Evolutionary conservation across 2,888 invertebrate species (phyloP).

Genomic region (Mesodorylaimus sp.): DNA sequence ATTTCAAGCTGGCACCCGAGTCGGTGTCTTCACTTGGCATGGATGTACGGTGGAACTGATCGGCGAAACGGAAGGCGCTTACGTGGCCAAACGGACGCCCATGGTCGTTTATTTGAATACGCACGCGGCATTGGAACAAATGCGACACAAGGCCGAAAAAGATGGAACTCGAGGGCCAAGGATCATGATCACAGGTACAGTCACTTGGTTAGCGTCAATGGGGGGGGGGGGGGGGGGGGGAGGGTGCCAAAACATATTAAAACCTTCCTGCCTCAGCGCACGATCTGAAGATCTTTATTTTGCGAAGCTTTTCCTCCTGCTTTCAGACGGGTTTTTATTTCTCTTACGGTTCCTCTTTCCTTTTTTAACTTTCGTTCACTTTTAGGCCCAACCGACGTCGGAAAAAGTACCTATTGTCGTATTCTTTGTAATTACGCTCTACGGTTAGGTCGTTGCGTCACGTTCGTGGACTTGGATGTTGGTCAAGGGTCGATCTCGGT

Average conservation of each 20-base stretch:
- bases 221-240: neutral
- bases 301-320: too few species aligned
- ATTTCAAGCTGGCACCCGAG: constrained; percentile 71
- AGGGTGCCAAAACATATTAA: neutral
- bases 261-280: neutral
- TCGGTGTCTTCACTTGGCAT: constrained; percentile 88
- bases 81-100: constrained; percentile 85
- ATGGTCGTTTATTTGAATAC: constrained; percentile 88
- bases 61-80: constrained; percentile 77
- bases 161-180: constrained; percentile 27
- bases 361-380: too few species aligned
- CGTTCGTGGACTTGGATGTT: constrained; percentile 83
- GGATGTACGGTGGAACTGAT: constrained; percentile 67
- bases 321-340: too few species aligned
- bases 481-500: constrained; percentile 45
- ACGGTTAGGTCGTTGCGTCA: constrained; percentile 52
- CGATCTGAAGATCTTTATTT: neutral
- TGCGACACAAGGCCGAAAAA: constrained; percentile 60
- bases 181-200: constrained; percentile 18
- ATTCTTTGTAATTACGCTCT: constrained; percentile 86
- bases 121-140: constrained; percentile 77
- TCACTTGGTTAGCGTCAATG: too few species aligned
- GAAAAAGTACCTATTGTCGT: constrained; percentile 73
- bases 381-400: constrained; percentile 74
- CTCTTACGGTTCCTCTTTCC: too few species aligned